Evolutionary conservation across 2,888 invertebrate genomes (phyloP).

Genomic region (Phrixothrix hirtus): DNA sequence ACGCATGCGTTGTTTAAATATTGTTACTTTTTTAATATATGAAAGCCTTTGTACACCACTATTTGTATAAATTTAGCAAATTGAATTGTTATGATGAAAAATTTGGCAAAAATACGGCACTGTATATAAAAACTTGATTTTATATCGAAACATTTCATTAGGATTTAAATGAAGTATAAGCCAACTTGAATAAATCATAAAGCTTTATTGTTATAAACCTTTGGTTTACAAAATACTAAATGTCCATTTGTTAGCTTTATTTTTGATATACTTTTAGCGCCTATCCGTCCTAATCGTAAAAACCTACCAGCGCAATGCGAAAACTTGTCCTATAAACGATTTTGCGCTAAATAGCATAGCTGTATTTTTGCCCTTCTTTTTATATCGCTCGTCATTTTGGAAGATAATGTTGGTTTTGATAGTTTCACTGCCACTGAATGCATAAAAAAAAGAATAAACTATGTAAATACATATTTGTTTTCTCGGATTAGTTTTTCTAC

Average conservation of each 20-base stretch:
- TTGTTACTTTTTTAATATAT: slow-evolving; percentile 18
- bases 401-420: slow-evolving; percentile 34
- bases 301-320: slow-evolving; percentile 11
- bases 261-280: slow-evolving; percentile 38
- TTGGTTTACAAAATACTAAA: too few species aligned
- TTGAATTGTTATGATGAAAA: slow-evolving; percentile 27
- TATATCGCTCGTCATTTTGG: slow-evolving; percentile 36
- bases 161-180: too few species aligned
- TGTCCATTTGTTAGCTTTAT: slow-evolving; percentile 29
- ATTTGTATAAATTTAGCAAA: slow-evolving; percentile 27
- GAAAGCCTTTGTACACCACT: slow-evolving; percentile 28
- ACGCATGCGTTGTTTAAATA: slow-evolving; percentile 13
- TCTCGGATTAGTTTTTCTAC: slow-evolving; percentile 31
- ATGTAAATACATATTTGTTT: slow-evolving; percentile 33
- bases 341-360: too few species aligned
- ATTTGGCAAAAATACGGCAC: slow-evolving; percentile 52
- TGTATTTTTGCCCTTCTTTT: slow-evolving; percentile 51
- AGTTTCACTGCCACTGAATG: slow-evolving; percentile 39
- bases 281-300: slow-evolving; percentile 46
- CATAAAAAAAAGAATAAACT: slow-evolving; percentile 25
- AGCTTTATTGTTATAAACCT: slow-evolving; percentile 18
- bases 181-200: too few species aligned
- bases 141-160: too few species aligned
- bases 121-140: too few species aligned
- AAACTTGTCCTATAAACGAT: slow-evolving; percentile 7